A percentile compares a stretch with the other conserved stretches of the same genome.
Evolutionary conservation across 2,113 vertebrate genomes (phyloP).

Genomic region (Catharus fuscescens): DNA sequence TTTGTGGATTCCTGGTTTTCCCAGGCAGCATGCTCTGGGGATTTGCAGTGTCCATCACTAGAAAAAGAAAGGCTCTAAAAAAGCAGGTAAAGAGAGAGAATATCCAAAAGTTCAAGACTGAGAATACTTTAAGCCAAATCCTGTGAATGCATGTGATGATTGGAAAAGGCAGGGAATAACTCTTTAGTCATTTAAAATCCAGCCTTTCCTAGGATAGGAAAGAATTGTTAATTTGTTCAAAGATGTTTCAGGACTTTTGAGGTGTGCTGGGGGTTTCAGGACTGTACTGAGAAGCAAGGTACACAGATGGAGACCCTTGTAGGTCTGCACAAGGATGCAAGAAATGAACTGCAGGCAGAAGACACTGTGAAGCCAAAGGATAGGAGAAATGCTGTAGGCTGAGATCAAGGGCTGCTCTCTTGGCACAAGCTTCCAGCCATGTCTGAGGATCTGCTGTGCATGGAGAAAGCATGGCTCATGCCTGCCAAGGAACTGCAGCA

Average conservation of each 20-base stretch:
- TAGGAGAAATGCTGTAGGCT: neutral
- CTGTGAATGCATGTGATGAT: neutral
- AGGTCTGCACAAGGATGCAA: neutral
- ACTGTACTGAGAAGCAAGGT: neutral
- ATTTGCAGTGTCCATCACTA: neutral
- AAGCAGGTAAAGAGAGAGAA: neutral
- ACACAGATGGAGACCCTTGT: neutral
- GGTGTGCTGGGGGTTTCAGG: neutral
- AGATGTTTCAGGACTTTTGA: neutral
- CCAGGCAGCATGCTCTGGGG: neutral
- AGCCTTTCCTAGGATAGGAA: neutral
- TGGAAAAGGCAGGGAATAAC: neutral
- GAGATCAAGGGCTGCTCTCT: neutral
- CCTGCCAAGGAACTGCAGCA: neutral
- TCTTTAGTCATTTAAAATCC: neutral
- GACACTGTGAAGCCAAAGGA: neutral
- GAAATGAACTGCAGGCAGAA: neutral
- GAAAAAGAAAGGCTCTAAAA: neutral
- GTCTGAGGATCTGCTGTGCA: neutral
- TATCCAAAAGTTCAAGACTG: neutral
- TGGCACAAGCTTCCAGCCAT: neutral
- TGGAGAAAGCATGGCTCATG: neutral
- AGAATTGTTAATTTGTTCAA: neutral
- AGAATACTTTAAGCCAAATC: neutral
- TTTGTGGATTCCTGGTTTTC: neutral